These are phyloP conservation scores for Mus spretus DNA, from an alignment of 2,797 vertebrate genomes.

Conservation along the genomic window DNA sequence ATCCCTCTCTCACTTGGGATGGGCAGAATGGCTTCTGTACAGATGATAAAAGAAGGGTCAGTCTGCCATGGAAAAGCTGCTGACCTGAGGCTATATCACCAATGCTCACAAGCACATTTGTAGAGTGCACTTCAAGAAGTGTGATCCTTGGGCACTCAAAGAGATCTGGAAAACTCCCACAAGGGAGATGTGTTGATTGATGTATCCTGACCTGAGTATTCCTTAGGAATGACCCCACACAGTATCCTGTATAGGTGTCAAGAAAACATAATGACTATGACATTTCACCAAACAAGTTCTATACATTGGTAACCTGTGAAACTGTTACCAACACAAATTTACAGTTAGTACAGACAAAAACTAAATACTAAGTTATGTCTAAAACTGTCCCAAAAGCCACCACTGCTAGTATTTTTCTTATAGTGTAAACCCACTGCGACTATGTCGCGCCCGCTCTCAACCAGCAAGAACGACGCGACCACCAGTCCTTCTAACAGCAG, in stretches of 20 bases:
- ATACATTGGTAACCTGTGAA: no score
- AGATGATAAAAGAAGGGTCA: neutral
- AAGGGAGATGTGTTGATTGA: neutral
- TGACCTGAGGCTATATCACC: neutral
- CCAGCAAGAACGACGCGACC: no score
- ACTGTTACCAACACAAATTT: neutral
- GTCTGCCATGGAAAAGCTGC: no score
- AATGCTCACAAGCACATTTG: no score
- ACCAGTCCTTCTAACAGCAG: no score
- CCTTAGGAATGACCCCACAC: neutral
- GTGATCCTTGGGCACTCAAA: neutral
- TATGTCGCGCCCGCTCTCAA: no score
- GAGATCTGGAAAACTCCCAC: neutral
- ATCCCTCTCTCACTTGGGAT: neutral
- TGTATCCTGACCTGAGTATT: neutral
- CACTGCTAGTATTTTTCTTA: neutral
- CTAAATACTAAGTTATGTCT: neutral
- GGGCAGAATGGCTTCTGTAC: neutral
- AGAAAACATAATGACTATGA: neutral
- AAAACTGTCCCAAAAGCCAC: neutral
- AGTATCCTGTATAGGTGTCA: neutral
- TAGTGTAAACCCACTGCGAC: constrained; percentile 40
- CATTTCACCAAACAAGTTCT: neutral
- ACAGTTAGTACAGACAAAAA: neutral
- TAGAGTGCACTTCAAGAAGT: neutral